Percentiles rank a stretch among this genome's conserved stretches.
These are phyloP conservation scores for Oxystoma pomonae DNA, from an alignment of 2,888 invertebrate genomes.

Conservation along the genomic window DNA sequence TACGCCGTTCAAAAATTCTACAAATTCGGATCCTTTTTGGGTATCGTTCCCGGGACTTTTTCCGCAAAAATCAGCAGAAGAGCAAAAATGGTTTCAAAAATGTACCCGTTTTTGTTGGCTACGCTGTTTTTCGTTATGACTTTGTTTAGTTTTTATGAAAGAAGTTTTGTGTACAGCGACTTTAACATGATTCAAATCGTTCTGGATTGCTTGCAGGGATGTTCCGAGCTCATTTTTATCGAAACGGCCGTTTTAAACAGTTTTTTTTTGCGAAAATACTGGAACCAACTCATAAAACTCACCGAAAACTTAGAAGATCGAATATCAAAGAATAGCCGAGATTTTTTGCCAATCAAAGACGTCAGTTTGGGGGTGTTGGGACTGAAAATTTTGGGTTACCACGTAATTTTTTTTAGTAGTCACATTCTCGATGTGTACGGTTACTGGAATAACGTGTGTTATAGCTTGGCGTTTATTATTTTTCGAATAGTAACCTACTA, in stretches of 20 bases:
- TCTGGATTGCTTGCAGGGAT: conserved; percentile 14
- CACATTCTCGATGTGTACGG: conserved; percentile 12
- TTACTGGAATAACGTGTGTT: conserved; percentile 12
- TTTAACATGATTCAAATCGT: conserved; percentile 17
- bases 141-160: conserved; percentile 8
- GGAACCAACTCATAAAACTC: conserved; percentile 12
- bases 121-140: background rate
- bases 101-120: background rate
- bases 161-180: conserved; percentile 10
- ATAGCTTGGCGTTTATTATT: conserved; percentile 16
- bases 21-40: background rate
- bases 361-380: background rate
- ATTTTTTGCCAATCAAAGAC: background rate
- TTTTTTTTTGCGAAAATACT: conserved; percentile 6
- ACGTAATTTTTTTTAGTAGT: conserved; percentile 8
- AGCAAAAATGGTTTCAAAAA: background rate
- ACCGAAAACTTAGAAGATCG: conserved; percentile 9
- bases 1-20: background rate
- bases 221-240: conserved; percentile 13
- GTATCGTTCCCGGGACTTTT: background rate
- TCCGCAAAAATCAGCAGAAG: background rate
- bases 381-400: conserved; percentile 9
- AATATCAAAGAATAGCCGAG: conserved; percentile 2
- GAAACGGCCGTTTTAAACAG: conserved; percentile 12
- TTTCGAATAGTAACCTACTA: conserved; percentile 21